Conservation (phyloP, 2,113 vertebrate species). For the Gobius niger region DNA sequence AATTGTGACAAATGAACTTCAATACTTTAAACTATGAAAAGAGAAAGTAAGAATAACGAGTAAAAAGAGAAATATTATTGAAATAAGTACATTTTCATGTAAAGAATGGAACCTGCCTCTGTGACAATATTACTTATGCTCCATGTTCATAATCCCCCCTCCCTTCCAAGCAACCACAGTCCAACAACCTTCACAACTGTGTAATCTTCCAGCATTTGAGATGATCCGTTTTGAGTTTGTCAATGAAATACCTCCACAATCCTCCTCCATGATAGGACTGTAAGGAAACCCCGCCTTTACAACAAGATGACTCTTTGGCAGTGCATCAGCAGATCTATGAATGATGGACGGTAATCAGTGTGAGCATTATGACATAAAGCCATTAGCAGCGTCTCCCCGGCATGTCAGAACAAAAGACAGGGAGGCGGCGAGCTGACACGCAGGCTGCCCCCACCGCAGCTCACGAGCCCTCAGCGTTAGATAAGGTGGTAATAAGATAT, state of each 20-base stretch:
- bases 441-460: slow-evolving; percentile 15
- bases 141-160: no score
- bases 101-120: no score
- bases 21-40: no score
- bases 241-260: background rate
- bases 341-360: slow-evolving; percentile 38
- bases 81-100: no score
- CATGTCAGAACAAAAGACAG: slow-evolving; percentile 33
- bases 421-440: slow-evolving; percentile 11
- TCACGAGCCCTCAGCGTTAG: slow-evolving; percentile 60
- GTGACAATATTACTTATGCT: no score
- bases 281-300: slow-evolving; percentile 22
- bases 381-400: slow-evolving; percentile 23
- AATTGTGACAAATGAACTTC: no score
- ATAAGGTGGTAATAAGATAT: slow-evolving; percentile 82
- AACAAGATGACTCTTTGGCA: slow-evolving; percentile 35
- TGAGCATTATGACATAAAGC: slow-evolving; percentile 25
- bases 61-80: no score
- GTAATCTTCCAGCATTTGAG: background rate
- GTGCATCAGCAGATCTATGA: slow-evolving; percentile 38
- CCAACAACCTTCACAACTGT: no score
- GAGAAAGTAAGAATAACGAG: no score
- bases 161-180: no score
- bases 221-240: background rate
- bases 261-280: slow-evolving; percentile 9